A percentile compares a stretch with the other conserved stretches of the same genome.
Evolutionary conservation across 2,797 vertebrate genomes (phyloP).

Genomic region (Lagodon rhomboides): DNA sequence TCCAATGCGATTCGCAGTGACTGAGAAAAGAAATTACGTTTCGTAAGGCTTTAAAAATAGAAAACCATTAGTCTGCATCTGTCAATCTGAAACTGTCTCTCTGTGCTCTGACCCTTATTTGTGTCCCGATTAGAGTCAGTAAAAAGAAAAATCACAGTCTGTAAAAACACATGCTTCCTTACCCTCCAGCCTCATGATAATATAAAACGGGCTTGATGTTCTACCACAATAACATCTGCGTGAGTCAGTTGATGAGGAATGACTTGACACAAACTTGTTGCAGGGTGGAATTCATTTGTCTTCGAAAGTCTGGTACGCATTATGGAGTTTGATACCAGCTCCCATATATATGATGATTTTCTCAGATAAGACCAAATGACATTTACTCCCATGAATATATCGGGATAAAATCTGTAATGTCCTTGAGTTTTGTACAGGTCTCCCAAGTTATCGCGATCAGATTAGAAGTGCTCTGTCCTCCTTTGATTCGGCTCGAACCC

Average conservation of each 20-base stretch:
- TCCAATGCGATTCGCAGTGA: neutral
- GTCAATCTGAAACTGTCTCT: slow-evolving; percentile 25
- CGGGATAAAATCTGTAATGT: slow-evolving; percentile 31
- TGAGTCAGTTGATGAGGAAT: slow-evolving; percentile 12
- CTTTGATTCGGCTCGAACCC: slow-evolving; percentile 54
- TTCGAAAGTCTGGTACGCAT: slow-evolving; percentile 9
- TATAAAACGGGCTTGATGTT: slow-evolving; percentile 44
- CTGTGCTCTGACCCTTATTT: slow-evolving; percentile 19
- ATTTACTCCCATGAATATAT: slow-evolving; percentile 32
- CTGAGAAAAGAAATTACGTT: neutral
- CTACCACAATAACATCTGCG: slow-evolving; percentile 40
- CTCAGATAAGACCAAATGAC: slow-evolving; percentile 32
- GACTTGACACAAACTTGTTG: slow-evolving; percentile 44
- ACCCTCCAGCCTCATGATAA: slow-evolving; percentile 31
- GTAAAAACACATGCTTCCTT: slow-evolving; percentile 33
- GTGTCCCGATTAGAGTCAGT: slow-evolving; percentile 8
- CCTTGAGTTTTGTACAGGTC: slow-evolving; percentile 52
- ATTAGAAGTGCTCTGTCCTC: slow-evolving; percentile 51
- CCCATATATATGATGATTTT: slow-evolving; percentile 8
- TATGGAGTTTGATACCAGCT: neutral
- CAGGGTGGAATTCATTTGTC: slow-evolving; percentile 6
- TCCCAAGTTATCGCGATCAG: slow-evolving; percentile 47
- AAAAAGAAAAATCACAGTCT: slow-evolving; percentile 28
- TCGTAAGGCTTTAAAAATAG: slow-evolving; percentile 21
- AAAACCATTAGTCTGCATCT: slow-evolving; percentile 21